Evolutionary conservation across 2,888 invertebrate genomes (phyloP).

Genomic region (Microctonus aethiopoides): DNA sequence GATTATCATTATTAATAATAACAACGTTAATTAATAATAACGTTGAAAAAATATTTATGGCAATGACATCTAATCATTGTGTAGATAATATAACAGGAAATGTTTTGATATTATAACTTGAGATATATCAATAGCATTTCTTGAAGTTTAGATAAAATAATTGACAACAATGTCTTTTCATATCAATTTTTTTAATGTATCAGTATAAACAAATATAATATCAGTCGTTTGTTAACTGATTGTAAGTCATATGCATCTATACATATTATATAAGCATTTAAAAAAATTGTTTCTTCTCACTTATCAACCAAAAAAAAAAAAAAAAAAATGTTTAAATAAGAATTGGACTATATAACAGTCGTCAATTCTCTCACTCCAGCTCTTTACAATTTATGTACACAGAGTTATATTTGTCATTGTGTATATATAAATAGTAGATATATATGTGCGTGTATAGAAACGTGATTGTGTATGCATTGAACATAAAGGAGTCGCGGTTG

Average conservation of each 20-base stretch:
- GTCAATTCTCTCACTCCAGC: too few relatives aligned
- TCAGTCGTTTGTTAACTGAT: too few relatives aligned
- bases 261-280: too few relatives aligned
- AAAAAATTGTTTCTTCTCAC: too few relatives aligned
- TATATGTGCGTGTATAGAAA: slow-evolving; percentile 7
- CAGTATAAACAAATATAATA: too few relatives aligned
- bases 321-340: too few relatives aligned
- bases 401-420: too few relatives aligned
- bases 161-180: too few relatives aligned
- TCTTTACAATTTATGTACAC: too few relatives aligned
- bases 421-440: not conserved
- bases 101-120: not conserved
- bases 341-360: too few relatives aligned
- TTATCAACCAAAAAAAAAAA: too few relatives aligned
- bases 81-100: not conserved
- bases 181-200: too few relatives aligned
- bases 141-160: not conserved
- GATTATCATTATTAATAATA: not conserved
- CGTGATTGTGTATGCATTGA: not conserved
- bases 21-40: not conserved
- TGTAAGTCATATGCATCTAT: not conserved
- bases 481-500: slow-evolving; percentile 22
- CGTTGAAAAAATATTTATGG: not conserved
- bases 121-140: not conserved
- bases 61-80: not conserved